phyloP scores from a whole-genome alignment of 2,888 invertebrate species.

The Erannis defoliaria region DNA sequence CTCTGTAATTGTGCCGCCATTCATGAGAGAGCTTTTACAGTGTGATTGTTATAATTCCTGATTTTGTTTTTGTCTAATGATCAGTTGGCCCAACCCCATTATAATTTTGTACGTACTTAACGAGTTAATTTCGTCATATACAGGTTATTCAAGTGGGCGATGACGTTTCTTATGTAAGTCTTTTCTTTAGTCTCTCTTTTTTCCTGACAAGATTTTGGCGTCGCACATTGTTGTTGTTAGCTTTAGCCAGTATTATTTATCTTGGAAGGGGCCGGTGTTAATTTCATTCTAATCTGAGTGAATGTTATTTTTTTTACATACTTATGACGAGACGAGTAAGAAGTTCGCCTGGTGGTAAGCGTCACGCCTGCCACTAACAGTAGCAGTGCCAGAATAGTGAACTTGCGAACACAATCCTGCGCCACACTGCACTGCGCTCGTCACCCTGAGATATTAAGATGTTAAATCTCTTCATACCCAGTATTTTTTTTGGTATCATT shows the following conservation, averaged over 20 bases:
- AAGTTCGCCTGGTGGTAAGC: too few relatives aligned
- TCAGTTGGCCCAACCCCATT: constrained; percentile 40
- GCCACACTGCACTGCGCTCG: too few relatives aligned
- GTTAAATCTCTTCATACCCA: too few relatives aligned
- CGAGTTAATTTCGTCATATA: constrained; percentile 12
- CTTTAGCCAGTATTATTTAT: not conserved
- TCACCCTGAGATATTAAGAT: too few relatives aligned
- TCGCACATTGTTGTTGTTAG: not conserved
- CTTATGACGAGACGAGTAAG: too few relatives aligned
- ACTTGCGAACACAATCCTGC: too few relatives aligned
- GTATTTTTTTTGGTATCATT: too few relatives aligned
- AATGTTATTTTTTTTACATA: too few relatives aligned
- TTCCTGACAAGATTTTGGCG: not conserved
- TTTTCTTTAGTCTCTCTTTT: not conserved
- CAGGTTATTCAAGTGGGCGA: not conserved
- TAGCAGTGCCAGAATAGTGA: too few relatives aligned
- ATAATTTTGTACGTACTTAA: constrained; percentile 14
- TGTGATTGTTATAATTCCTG: constrained; percentile 69
- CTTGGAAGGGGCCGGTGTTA: too few relatives aligned
- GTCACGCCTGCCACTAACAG: too few relatives aligned
- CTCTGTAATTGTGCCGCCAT: constrained; percentile 78
- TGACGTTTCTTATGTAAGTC: not conserved
- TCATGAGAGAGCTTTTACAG: constrained; percentile 65
- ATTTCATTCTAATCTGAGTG: too few relatives aligned
- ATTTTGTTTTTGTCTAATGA: constrained; percentile 54